A percentile compares a stretch with the other conserved stretches of the same genome.
Evolutionary conservation across 2,113 vertebrate genomes (phyloP).

Genomic region (Takifugu bimaculatus): DNA sequence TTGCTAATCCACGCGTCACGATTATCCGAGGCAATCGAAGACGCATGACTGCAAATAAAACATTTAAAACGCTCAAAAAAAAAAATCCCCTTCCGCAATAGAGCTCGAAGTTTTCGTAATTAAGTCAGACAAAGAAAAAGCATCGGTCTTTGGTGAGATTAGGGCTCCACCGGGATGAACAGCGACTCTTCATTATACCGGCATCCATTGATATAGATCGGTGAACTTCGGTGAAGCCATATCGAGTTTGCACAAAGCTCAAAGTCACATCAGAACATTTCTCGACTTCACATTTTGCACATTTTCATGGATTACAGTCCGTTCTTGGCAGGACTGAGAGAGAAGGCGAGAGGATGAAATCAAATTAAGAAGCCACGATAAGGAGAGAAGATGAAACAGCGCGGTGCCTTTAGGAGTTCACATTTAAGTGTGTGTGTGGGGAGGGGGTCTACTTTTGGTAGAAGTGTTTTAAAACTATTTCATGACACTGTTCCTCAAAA

Average conservation of each 20-base stretch:
- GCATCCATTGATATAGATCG: slow-evolving; percentile 45
- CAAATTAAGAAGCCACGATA: slow-evolving; percentile 8
- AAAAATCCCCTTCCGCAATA: not conserved
- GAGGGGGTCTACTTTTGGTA: not conserved
- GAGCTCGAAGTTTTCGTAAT: slow-evolving; percentile 25
- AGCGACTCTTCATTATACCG: slow-evolving; percentile 48
- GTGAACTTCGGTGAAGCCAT: slow-evolving; percentile 24
- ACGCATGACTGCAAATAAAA: slow-evolving; percentile 25
- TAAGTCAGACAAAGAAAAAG: slow-evolving; percentile 18
- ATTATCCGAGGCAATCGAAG: slow-evolving; percentile 47
- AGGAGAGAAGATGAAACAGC: not conserved
- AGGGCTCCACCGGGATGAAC: slow-evolving; percentile 27
- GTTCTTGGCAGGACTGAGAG: not conserved
- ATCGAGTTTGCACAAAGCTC: slow-evolving; percentile 15
- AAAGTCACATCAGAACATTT: slow-evolving; percentile 32
- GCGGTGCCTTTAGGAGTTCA: slow-evolving; percentile 1
- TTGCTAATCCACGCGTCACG: slow-evolving; percentile 66
- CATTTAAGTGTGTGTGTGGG: slow-evolving; percentile 1
- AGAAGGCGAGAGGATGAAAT: slow-evolving; percentile 27
- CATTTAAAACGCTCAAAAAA: not conserved
- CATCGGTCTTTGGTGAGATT: slow-evolving; percentile 3
- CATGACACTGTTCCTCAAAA: not conserved
- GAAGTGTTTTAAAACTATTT: not conserved
- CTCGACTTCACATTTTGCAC: slow-evolving; percentile 7
- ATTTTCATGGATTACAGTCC: slow-evolving; percentile 8